Conservation (phyloP, 2,888 invertebrate species). For the Synergus itoensis region DNA sequence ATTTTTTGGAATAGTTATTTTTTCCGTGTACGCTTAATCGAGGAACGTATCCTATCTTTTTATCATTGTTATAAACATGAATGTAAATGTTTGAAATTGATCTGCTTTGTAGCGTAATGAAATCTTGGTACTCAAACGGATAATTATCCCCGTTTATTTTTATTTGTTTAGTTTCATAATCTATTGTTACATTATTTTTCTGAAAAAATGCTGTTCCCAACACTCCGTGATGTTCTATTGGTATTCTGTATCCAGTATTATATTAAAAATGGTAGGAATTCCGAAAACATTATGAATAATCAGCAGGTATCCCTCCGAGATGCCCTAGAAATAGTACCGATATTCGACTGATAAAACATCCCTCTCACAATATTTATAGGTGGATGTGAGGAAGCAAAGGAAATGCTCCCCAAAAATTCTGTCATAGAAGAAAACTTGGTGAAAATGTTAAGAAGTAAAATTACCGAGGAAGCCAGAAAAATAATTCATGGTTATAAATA, state of each 20-base stretch:
- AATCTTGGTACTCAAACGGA: not conserved
- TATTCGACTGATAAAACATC: too few relatives aligned
- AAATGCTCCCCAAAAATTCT: slow-evolving; percentile 32
- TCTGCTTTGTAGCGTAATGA: not conserved
- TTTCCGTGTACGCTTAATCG: too few relatives aligned
- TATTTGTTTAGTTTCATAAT: not conserved
- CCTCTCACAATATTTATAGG: too few relatives aligned
- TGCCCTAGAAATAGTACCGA: too few relatives aligned
- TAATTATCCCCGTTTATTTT: not conserved
- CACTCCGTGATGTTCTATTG: not conserved
- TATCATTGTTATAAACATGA: too few relatives aligned
- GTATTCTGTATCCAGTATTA: not conserved
- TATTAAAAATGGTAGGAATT: not conserved
- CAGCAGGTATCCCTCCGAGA: too few relatives aligned
- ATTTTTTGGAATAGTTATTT: too few relatives aligned
- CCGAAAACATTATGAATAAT: not conserved
- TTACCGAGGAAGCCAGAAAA: slow-evolving; percentile 27
- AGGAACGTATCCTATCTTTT: too few relatives aligned
- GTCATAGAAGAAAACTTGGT: slow-evolving; percentile 35
- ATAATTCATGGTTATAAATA: not conserved
- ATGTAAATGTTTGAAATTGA: not conserved
- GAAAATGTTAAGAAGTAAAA: not conserved
- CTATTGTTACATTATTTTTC: not conserved
- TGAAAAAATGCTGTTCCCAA: not conserved
- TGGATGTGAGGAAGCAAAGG: slow-evolving; percentile 47